A percentile compares a stretch with the other conserved stretches of the same genome.
phyloP scores from a whole-genome alignment of 2,888 invertebrate genomes.

The Salpingus planirostris region DNA sequence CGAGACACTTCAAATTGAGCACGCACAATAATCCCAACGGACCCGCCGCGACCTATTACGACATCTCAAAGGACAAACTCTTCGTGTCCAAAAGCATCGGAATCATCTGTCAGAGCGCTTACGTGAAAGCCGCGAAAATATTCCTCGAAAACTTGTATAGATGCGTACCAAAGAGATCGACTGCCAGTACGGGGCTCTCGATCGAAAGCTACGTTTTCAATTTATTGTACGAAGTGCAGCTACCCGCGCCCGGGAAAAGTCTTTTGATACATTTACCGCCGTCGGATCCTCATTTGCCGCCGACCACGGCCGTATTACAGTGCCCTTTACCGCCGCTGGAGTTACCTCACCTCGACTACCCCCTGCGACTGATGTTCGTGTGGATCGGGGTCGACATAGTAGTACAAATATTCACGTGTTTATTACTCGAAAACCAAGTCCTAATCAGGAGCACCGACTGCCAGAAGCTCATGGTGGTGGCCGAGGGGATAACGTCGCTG shows the following conservation, averaged over 20 bases:
- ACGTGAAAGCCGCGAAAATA: slow-evolving; percentile 76
- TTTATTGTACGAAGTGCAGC: slow-evolving; percentile 80
- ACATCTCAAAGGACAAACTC: slow-evolving; percentile 87
- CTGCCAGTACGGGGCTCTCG: slow-evolving; percentile 64
- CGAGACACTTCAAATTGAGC: slow-evolving; percentile 80
- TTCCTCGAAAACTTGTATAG: slow-evolving; percentile 79
- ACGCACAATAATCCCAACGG: slow-evolving; percentile 67
- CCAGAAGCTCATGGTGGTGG: slow-evolving; percentile 91
- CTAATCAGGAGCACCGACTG: slow-evolving; percentile 91
- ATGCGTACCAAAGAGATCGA: slow-evolving; percentile 70
- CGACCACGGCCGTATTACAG: slow-evolving; percentile 61
- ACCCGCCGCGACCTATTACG: slow-evolving; percentile 74
- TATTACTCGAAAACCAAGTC: slow-evolving; percentile 93
- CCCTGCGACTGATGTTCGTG: slow-evolving; percentile 78
- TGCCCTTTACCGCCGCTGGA: slow-evolving; percentile 72
- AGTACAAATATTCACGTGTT: slow-evolving; percentile 88
- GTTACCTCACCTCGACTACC: slow-evolving; percentile 90
- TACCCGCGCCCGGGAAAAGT: slow-evolving; percentile 84
- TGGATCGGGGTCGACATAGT: slow-evolving; percentile 88
- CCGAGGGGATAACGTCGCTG: slow-evolving; percentile 84
- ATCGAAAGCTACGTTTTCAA: slow-evolving; percentile 94
- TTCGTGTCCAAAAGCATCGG: slow-evolving; percentile 92
- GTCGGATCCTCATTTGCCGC: slow-evolving; percentile 57
- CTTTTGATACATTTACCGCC: slow-evolving; percentile 68
- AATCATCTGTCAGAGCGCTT: slow-evolving; percentile 84